Evolutionary conservation across 2,113 vertebrate species (phyloP).

Genomic region (Opisthocomus hoazin): DNA sequence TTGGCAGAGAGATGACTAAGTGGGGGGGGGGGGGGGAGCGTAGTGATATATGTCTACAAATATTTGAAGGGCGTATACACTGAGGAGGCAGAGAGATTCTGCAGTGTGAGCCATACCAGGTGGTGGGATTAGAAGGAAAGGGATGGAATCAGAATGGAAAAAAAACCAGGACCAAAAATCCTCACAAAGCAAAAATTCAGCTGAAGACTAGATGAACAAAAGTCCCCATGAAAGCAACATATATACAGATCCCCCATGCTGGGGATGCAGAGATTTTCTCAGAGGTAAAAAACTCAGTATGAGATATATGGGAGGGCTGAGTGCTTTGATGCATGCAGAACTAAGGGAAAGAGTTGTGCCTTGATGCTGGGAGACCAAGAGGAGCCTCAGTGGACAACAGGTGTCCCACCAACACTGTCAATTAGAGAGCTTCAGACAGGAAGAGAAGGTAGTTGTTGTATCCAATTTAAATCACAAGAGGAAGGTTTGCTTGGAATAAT

Average conservation of each 20-base stretch:
- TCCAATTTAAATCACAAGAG: conserved; percentile 26
- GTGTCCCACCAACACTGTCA: conserved; percentile 7
- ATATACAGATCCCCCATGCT: not conserved
- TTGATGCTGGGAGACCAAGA: conserved; percentile 17
- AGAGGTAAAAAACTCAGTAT: not conserved
- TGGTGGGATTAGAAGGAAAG: conserved; percentile 45
- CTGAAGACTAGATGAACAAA: not conserved
- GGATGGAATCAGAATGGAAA: not conserved
- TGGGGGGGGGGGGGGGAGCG: not conserved
- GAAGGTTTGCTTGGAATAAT: conserved; percentile 3
- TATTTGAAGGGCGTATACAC: conserved; percentile 48
- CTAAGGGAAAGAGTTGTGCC: not conserved
- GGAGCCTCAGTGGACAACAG: conserved; percentile 30
- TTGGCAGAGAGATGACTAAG: conserved; percentile 62
- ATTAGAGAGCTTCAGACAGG: conserved; percentile 11
- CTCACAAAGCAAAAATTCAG: not conserved
- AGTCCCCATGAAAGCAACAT: not conserved
- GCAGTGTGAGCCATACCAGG: conserved; percentile 42
- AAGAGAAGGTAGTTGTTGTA: not conserved
- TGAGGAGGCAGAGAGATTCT: conserved; percentile 11
- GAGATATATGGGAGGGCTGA: conserved; percentile 11
- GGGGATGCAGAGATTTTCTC: not conserved
- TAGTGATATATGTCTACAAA: conserved; percentile 58
- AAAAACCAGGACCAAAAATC: not conserved
- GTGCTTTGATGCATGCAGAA: not conserved